phyloP scores from a whole-genome alignment of 1,140 invertebrate species.

The Formica exsecta region DNA sequence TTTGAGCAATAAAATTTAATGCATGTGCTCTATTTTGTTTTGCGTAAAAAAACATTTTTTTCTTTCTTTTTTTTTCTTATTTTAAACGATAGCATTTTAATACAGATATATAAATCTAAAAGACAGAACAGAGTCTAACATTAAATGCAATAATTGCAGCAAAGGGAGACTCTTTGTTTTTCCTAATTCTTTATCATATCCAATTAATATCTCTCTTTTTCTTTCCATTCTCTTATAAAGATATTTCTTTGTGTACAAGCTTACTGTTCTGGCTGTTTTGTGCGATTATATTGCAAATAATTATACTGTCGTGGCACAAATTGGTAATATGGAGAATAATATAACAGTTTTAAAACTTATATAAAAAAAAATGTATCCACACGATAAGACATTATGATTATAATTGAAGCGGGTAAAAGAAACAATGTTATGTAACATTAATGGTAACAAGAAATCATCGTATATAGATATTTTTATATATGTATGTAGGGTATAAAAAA shows the following conservation, averaged over 20 bases:
- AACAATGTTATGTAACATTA: neutral
- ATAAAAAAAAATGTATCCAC: conserved; percentile 77
- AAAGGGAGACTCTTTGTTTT: neutral
- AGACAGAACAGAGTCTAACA: neutral
- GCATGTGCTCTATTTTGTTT: conserved; percentile 64
- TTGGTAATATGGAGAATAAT: conserved; percentile 27
- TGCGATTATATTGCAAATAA: conserved; percentile 37
- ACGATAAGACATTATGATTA: conserved; percentile 68
- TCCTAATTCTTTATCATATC: neutral
- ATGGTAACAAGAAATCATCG: conserved; percentile 17
- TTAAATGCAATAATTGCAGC: conserved; percentile 12
- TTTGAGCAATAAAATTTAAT: conserved; percentile 46
- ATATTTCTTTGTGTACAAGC: conserved; percentile 34
- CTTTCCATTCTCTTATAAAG: neutral
- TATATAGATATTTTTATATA: conserved; percentile 4
- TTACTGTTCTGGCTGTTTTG: conserved; percentile 24
- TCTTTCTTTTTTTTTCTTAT: conserved; percentile 37
- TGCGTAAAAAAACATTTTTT: conserved; percentile 40
- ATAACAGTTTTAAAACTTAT: conserved; percentile 40
- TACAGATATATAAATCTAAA: neutral
- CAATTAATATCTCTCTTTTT: neutral
- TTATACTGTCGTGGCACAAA: conserved; percentile 48
- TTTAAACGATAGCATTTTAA: conserved; percentile 25
- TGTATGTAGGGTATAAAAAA: conserved; percentile 23
- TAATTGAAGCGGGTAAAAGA: conserved; percentile 28